A percentile compares a stretch with the other conserved stretches of the same genome.
Evolutionary conservation across 2,797 vertebrate genomes (phyloP).

Genomic region (Coregonus suidteri): DNA sequence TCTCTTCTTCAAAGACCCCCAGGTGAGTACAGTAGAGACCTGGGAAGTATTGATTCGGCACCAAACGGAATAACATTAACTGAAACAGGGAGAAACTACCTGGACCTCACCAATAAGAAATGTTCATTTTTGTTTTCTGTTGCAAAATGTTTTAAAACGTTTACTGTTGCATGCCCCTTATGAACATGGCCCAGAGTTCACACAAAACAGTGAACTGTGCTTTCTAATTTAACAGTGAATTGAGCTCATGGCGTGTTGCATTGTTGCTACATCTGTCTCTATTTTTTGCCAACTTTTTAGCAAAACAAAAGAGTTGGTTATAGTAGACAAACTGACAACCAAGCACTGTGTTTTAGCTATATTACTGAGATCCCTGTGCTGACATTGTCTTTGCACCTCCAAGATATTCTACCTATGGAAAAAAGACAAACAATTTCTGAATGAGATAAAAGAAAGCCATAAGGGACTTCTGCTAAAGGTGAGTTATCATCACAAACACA

Average conservation of each 20-base stretch:
- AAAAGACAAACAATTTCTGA: slow-evolving; percentile 83
- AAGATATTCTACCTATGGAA: slow-evolving; percentile 90
- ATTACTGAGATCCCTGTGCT: not conserved
- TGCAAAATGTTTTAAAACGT: not conserved
- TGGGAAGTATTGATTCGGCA: not conserved
- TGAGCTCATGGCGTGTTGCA: too few species aligned
- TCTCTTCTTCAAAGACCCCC: slow-evolving; percentile 95
- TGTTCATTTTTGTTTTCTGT: not conserved
- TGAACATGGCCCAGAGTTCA: not conserved
- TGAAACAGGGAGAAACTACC: not conserved
- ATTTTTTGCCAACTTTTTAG: not conserved
- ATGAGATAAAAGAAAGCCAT: slow-evolving; percentile 92
- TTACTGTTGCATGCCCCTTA: not conserved
- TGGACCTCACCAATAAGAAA: not conserved
- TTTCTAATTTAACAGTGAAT: not conserved
- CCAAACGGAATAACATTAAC: not conserved
- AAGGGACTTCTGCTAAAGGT: slow-evolving; percentile 93
- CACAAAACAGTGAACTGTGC: not conserved
- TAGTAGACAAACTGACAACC: not conserved
- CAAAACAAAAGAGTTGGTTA: not conserved
- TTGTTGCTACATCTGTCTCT: not conserved
- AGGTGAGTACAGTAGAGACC: slow-evolving; percentile 78
- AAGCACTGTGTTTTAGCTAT: not conserved
- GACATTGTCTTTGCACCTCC: slow-evolving; percentile 55
- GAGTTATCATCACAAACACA: slow-evolving; percentile 41